Evolutionary conservation across 2,888 invertebrate species (phyloP).

Genomic region (Branchipolynoe longqiensis): DNA sequence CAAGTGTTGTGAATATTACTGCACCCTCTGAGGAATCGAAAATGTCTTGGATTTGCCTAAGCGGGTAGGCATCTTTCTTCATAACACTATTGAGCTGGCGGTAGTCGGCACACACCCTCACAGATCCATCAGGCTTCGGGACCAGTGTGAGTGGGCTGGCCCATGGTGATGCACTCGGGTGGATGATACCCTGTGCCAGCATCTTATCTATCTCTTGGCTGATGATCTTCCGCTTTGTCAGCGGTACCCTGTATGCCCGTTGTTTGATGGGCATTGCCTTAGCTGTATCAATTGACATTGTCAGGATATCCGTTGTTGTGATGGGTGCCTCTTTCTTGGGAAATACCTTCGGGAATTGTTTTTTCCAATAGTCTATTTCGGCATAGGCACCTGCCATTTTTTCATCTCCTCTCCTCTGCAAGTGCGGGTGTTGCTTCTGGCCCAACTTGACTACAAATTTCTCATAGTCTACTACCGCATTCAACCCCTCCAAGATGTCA

Average conservation of each 20-base stretch:
- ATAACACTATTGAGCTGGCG: not conserved
- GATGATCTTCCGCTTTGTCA: not conserved
- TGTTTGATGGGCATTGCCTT: not conserved
- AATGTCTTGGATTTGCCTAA: not conserved
- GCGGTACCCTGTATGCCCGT: not conserved
- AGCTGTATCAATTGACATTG: not conserved
- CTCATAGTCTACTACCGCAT: not conserved
- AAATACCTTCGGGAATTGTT: not conserved
- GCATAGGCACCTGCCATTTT: not conserved
- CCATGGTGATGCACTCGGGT: not conserved
- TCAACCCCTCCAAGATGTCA: not conserved
- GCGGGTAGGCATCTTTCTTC: not conserved
- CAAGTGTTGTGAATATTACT: not conserved
- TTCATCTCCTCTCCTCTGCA: not conserved
- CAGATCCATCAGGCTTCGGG: not conserved
- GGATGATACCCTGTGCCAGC: not conserved
- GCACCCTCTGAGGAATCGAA: not conserved
- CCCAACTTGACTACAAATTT: not conserved
- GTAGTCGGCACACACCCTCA: not conserved
- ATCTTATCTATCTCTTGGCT: not conserved
- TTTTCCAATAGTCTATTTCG: not conserved
- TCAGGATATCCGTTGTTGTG: not conserved
- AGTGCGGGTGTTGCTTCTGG: not conserved
- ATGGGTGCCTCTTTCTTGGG: not conserved
- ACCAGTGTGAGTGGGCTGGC: not conserved